phyloP scores from a whole-genome alignment of 2,113 vertebrate genomes.

The Ciconia boyciana region DNA sequence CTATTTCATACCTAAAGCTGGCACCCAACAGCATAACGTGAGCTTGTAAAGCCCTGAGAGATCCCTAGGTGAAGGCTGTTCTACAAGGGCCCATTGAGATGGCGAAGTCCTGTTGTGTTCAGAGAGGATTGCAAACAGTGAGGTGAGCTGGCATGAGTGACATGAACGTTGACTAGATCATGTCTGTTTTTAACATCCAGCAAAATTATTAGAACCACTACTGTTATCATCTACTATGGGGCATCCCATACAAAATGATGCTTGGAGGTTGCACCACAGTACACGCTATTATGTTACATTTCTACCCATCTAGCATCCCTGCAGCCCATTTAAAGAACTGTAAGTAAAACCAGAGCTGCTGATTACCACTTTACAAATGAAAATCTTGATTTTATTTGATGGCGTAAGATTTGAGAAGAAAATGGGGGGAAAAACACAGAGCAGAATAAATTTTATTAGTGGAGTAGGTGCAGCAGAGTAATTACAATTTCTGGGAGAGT shows the following conservation, averaged over 20 bases:
- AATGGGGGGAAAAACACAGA: not conserved
- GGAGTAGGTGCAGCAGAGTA: constrained; percentile 15
- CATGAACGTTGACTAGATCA: not conserved
- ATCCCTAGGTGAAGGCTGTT: not conserved
- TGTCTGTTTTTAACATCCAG: not conserved
- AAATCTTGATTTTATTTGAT: constrained; percentile 19
- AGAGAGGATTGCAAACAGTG: not conserved
- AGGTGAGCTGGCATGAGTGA: not conserved
- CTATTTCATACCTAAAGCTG: not conserved
- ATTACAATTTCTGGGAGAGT: constrained; percentile 9
- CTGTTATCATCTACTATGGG: not conserved
- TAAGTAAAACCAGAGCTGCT: not conserved
- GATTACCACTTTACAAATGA: not conserved
- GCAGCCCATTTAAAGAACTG: not conserved
- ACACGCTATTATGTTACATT: not conserved
- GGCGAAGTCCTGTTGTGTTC: not conserved
- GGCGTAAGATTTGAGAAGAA: not conserved
- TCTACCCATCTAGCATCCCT: not conserved
- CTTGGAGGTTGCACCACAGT: not conserved
- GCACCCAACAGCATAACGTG: not conserved
- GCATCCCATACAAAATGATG: not conserved
- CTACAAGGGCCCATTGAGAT: not conserved
- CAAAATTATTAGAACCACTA: not conserved
- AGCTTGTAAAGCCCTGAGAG: not conserved
- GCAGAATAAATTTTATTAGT: constrained; percentile 15